Evolutionary conservation across 2,113 vertebrate species (phyloP), one percentile per base, ranked within the genome.

Genomic region (Herpailurus yagouaroundi): DNA sequence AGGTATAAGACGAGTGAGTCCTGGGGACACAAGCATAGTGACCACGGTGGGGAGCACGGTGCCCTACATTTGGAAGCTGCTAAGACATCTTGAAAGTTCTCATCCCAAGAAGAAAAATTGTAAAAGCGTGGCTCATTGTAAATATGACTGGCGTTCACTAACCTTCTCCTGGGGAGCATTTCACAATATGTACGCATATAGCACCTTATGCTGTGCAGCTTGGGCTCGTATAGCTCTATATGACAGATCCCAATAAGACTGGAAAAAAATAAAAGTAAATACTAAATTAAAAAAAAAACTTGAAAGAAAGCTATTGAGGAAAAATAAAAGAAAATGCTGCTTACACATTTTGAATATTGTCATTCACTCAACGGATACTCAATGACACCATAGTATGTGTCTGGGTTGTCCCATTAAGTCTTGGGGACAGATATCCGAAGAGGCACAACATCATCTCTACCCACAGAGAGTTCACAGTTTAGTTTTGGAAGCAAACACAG

Each of bases 301-400:
- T 69, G 16, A 84, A 90, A 74, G 21, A 81, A 77, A 74, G 21
- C 69, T 36, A 27, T 1, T 57, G 4, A 93, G 50, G 36, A 83
- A 87, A 71, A 77, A 69, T 13, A 63, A 7, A 83, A 73, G n/a
- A 16, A 87, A 80, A 74, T 48, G 38, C 13, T 71, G 76, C 45
- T 76, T 57, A 57, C 1, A 52, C 45, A 88, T 45, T 89, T 68
- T 66, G 29, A 55, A 57, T 23, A 48, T 82, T 97, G 36, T 68
- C 66, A 88, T 64, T 88, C 55, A 81, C 21, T 77, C 94, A 81
- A 36, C 25, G 85, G 74, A 88, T 64, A 83, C 33, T 93, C 31
- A 45, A 19, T n/a, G 31, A 84, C 4, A 16, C 52, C 29, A 94
- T 8, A 71, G 6, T 4, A 16, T 29, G 12, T 29, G 31, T 66